Conservation (phyloP, 1,140 invertebrate genomes). For the Cydia fagiglandana region DNA sequence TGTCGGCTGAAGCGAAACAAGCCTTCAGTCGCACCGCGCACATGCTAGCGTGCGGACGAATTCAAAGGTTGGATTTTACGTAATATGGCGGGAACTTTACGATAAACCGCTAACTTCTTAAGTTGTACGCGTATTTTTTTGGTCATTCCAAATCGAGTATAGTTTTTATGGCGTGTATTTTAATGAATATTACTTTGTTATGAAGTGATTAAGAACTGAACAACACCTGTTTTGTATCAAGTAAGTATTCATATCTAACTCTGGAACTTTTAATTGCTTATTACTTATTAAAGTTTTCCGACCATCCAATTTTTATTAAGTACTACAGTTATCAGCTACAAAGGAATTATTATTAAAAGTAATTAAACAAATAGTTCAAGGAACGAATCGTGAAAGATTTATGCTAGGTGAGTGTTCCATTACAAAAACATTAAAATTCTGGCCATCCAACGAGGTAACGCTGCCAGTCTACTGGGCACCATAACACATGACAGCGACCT, state of each 20-base stretch:
- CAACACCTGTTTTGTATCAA: conserved; percentile 10
- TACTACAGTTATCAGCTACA: too few relatives aligned
- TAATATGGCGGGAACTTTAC: conserved; percentile 71
- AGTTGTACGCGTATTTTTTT: conserved; percentile 35
- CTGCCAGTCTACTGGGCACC: too few relatives aligned
- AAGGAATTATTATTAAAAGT: too few relatives aligned
- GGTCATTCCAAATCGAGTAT: not conserved
- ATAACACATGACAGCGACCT: too few relatives aligned
- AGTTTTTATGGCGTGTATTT: conserved; percentile 3
- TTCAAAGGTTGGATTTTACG: conserved; percentile 40
- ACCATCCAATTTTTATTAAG: too few relatives aligned
- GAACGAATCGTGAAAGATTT: too few relatives aligned
- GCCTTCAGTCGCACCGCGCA: conserved; percentile 71
- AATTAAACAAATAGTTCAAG: too few relatives aligned
- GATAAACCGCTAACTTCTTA: conserved; percentile 54
- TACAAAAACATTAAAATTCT: too few relatives aligned
- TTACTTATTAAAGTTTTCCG: too few relatives aligned
- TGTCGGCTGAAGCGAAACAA: conserved; percentile 62
- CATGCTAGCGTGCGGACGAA: conserved; percentile 56
- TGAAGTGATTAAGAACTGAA: conserved; percentile 9
- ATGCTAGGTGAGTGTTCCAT: too few relatives aligned
- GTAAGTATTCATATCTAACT: conserved; percentile 17
- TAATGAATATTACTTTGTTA: conserved; percentile 1
- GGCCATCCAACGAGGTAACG: too few relatives aligned
- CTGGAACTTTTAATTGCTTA: too few relatives aligned